A percentile compares a stretch with the other conserved stretches of the same genome.
phyloP scores from a whole-genome alignment of 2,113 vertebrate genomes.

The Dryoscopus gambensis region DNA sequence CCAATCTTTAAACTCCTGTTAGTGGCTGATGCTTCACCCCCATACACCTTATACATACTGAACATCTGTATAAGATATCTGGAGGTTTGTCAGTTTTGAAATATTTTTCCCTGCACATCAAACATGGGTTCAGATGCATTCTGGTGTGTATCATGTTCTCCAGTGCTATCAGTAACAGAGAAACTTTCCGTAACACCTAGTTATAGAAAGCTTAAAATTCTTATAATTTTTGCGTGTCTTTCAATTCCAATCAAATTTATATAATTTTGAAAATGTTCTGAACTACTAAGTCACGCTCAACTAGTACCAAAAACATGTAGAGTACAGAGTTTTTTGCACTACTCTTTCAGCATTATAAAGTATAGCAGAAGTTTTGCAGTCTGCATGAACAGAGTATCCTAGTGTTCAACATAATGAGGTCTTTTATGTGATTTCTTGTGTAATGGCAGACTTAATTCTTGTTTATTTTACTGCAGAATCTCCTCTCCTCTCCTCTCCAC shows the following conservation, averaged over 20 bases:
- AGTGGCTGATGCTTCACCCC: not conserved
- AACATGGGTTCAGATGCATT: not conserved
- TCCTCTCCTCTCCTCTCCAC: too few species aligned
- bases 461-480: not conserved
- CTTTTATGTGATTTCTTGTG: not conserved
- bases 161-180: not conserved
- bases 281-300: not conserved
- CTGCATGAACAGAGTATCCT: not conserved
- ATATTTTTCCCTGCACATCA: not conserved
- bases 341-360: not conserved
- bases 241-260: not conserved
- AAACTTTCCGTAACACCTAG: not conserved
- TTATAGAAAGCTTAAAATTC: not conserved
- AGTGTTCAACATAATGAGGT: not conserved
- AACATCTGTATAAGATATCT: not conserved
- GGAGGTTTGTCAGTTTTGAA: not conserved
- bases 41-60: not conserved
- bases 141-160: not conserved
- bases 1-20: not conserved
- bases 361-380: not conserved
- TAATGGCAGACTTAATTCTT: not conserved
- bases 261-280: accelerated
- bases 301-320: not conserved
- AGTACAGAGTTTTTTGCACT: not conserved
- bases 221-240: not conserved